phyloP scores from a whole-genome alignment of 2,888 invertebrate genomes.

The Dryobota labecula region DNA sequence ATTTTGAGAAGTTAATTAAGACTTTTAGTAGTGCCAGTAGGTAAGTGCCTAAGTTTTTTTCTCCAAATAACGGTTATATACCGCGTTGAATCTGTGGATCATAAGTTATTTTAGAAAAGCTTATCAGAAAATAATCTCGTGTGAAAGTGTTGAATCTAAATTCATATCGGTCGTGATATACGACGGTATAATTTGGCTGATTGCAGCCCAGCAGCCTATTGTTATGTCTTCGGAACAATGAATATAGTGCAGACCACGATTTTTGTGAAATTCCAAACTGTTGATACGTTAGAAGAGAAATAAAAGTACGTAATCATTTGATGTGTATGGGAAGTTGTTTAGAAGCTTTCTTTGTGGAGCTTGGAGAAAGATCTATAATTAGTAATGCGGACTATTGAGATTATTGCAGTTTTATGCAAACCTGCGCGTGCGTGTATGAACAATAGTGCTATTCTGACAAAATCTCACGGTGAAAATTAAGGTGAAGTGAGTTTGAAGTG shows the following conservation, averaged over 20 bases:
- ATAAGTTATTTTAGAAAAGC: conserved; percentile 3
- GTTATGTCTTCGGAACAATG: conserved; percentile 57
- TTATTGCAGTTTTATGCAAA: neutral
- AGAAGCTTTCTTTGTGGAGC: conserved; percentile 33
- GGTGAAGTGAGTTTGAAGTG: too few relatives aligned
- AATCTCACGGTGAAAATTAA: too few relatives aligned
- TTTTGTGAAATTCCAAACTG: conserved; percentile 58
- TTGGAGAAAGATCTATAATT: neutral
- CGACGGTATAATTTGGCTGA: conserved; percentile 69
- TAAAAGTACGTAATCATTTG: conserved; percentile 27
- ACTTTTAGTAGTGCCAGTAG: neutral
- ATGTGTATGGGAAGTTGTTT: conserved; percentile 32
- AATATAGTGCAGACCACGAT: conserved; percentile 55
- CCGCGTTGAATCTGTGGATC: neutral
- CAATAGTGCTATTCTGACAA: too few relatives aligned
- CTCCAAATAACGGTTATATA: too few relatives aligned
- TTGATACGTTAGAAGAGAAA: conserved; percentile 50
- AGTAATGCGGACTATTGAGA: neutral
- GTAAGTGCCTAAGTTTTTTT: neutral
- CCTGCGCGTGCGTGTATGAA: too few relatives aligned
- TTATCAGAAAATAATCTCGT: conserved; percentile 47
- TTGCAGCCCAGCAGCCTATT: conserved; percentile 61
- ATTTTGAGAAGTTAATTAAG: neutral
- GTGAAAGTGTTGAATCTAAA: conserved; percentile 64
- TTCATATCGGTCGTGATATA: conserved; percentile 66